Evolutionary conservation across 1,140 invertebrate species (phyloP), one percentile per base, ranked within the genome.

Genomic region (Branchinecta lynchi): DNA sequence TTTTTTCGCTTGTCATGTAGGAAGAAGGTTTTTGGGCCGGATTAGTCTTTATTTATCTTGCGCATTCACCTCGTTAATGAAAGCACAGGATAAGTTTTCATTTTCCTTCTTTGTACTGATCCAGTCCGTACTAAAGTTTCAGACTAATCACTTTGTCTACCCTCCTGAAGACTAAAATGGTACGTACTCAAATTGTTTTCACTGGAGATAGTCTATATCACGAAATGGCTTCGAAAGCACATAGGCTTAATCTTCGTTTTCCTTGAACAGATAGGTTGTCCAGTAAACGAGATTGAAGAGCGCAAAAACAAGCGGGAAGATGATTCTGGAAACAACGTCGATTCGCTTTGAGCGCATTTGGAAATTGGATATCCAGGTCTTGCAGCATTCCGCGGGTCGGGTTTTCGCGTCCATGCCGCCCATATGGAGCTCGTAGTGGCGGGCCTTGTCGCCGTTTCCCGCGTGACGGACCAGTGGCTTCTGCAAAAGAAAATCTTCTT

Each of bases 211-310:
- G 32, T 32, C 32, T 32, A 32, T 32, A 32, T 32, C 32, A 32
- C 32, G 32, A 32, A 5, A 5, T 32, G 32, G 32, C n/a, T 32
- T 32, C 32, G 32, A 32, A 32, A 32, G n/a, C n/a, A n/a, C n/a
- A n/a, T n/a, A n/a, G 51, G 51, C 12, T 20, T 60, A 60, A 60
- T 60, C 17, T 66, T 72, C 67, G 20, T 77, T 76, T 68, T 78
- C 78, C 45, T 77, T 70, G 71, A 76, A 76, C 70, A 79, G 72
- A 73, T 79, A 79, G 66, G 76, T 81, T 67, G 75, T 78, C 80
- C 80, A 81, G 72, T 81, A 81, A 72, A 77, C 73, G 60, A 79
- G 66, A 73, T 81, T 81, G 75, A 81, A 81, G 44, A 81, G 70
- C 32, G 79, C 75, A 72, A 81, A 81, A 67, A 77, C 74, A 65